These are phyloP conservation scores for Hemicentrotus pulcherrimus DNA, from an alignment of 35 echinoderm and acorn worm genomes.

Conservation along the genomic window DNA sequence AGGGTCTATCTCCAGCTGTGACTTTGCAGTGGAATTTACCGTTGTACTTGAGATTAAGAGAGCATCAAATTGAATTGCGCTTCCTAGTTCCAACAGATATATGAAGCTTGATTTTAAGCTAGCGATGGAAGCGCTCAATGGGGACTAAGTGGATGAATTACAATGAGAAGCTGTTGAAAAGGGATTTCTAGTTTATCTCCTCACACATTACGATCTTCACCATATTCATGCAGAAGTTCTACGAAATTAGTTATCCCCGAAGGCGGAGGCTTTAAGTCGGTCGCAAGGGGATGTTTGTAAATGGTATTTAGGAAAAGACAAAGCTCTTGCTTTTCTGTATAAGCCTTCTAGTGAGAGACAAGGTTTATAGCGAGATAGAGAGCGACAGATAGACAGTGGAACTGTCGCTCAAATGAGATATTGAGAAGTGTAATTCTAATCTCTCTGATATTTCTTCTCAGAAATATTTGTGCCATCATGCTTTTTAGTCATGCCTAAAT, in stretches of 20 bases:
- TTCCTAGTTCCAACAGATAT: background rate
- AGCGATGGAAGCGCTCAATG: background rate
- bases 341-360: conserved; percentile 4
- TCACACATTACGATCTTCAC: conserved; percentile 27
- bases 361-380: conserved; percentile 7
- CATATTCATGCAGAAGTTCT: background rate
- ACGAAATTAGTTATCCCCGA: background rate
- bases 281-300: background rate
- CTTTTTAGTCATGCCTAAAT: background rate
- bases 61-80: background rate
- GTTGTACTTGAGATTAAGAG: background rate
- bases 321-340: conserved; percentile 19
- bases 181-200: conserved; percentile 17
- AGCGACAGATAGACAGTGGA: background rate
- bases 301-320: conserved; percentile 25
- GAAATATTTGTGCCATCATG: background rate
- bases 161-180: conserved; percentile 30
- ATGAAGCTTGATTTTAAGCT: background rate
- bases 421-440: background rate
- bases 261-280: conserved; percentile 7
- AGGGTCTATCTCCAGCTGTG: background rate
- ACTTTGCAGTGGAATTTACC: background rate
- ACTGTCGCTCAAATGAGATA: background rate
- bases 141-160: background rate
- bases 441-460: background rate